These are phyloP conservation scores for Collichthys lucidus DNA, from an alignment of 2,113 vertebrate genomes.

Conservation along the genomic window DNA sequence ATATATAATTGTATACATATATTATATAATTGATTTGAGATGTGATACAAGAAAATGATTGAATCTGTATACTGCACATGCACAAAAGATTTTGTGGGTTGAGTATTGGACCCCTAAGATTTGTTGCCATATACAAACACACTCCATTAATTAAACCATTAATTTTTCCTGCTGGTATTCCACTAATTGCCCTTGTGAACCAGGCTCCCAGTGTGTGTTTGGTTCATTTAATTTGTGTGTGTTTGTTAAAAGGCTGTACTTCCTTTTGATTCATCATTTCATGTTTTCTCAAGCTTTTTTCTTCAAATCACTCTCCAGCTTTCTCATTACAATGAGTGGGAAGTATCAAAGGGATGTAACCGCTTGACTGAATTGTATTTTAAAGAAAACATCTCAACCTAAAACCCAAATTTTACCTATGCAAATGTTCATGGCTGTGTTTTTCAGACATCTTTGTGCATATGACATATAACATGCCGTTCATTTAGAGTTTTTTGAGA, in stretches of 20 bases:
- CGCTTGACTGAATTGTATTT: background rate
- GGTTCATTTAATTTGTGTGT: conserved; percentile 24
- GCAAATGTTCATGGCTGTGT: background rate
- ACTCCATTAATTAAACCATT: conserved; percentile 22
- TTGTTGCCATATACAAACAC: conserved; percentile 4
- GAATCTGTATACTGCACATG: background rate
- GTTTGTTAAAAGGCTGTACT: conserved; percentile 33
- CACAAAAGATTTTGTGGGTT: background rate
- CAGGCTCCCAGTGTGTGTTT: conserved; percentile 3
- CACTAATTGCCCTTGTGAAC: conserved; percentile 34
- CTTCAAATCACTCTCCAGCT: background rate
- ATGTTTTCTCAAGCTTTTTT: background rate
- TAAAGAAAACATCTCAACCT: background rate
- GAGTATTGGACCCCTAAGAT: background rate
- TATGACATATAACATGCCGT: background rate
- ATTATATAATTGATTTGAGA: no score
- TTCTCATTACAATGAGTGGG: background rate
- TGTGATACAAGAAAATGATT: background rate
- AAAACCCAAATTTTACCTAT: background rate
- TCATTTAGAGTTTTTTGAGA: background rate
- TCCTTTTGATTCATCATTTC: conserved; percentile 14
- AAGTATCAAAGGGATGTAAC: conserved; percentile 36
- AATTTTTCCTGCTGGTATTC: conserved; percentile 47
- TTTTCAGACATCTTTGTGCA: background rate
- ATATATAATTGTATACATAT: no score